These are phyloP conservation scores for Channallabes apus DNA, from an alignment of 2,797 vertebrate species.

Conservation along the genomic window DNA sequence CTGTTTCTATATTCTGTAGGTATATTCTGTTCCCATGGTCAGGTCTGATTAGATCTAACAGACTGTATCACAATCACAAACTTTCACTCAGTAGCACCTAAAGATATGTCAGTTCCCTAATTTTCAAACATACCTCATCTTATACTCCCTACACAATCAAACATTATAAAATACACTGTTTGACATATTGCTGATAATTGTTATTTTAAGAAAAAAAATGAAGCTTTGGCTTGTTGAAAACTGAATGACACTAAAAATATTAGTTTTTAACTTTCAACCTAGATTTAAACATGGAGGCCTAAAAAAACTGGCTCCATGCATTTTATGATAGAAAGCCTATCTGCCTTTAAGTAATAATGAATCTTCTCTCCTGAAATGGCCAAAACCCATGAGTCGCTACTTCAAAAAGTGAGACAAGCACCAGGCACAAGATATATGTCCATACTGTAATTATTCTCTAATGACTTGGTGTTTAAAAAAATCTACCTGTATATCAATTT, in stretches of 20 bases:
- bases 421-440: slow-evolving; percentile 69
- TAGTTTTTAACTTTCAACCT: slow-evolving; percentile 30
- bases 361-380: slow-evolving; percentile 61
- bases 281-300: slow-evolving; percentile 49
- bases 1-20: neutral
- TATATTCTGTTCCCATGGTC: neutral
- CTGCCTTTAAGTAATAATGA: slow-evolving; percentile 67
- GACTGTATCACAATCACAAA: neutral
- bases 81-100: neutral
- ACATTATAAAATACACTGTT: neutral
- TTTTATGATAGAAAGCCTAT: slow-evolving; percentile 68
- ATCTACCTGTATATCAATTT: slow-evolving; percentile 70
- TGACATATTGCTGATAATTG: neutral
- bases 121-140: neutral
- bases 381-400: slow-evolving; percentile 62
- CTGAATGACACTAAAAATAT: neutral
- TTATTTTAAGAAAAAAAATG: neutral
- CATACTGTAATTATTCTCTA: slow-evolving; percentile 71
- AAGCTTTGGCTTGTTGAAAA: neutral
- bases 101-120: slow-evolving; percentile 8
- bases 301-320: slow-evolving; percentile 58
- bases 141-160: neutral
- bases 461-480: slow-evolving; percentile 64
- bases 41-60: neutral
- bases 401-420: slow-evolving; percentile 66